Conservation (phyloP, 2,113 vertebrate genomes). For the Daboia siamensis region DNA sequence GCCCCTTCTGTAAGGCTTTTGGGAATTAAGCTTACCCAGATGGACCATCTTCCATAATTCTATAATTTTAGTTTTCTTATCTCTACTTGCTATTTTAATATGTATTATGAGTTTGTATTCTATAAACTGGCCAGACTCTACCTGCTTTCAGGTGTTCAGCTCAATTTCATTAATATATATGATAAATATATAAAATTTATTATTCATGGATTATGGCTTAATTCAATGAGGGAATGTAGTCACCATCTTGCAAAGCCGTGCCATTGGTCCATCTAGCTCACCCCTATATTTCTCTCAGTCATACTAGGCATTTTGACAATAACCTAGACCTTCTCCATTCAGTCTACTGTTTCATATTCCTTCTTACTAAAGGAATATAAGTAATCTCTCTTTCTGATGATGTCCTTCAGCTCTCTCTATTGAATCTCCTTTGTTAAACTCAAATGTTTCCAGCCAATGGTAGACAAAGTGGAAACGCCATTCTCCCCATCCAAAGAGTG, state of each 20-base stretch:
- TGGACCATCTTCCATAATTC: neutral
- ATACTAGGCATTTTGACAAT: neutral
- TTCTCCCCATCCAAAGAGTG: neutral
- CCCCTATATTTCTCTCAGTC: neutral
- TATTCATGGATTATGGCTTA: neutral
- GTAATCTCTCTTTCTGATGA: neutral
- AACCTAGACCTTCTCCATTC: neutral
- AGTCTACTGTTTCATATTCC: neutral
- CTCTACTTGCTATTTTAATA: neutral
- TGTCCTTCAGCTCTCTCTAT: neutral
- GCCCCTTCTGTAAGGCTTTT: neutral
- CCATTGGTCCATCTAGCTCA: neutral
- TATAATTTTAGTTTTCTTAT: neutral
- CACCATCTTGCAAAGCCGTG: neutral
- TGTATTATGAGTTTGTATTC: neutral
- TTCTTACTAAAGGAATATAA: neutral
- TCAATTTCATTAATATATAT: neutral
- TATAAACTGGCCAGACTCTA: neutral
- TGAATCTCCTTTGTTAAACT: neutral
- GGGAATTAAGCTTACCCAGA: neutral
- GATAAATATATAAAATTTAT: neutral
- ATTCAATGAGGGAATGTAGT: neutral
- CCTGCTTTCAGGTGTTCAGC: neutral
- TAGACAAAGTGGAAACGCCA: neutral
- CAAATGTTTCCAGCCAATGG: neutral